These are phyloP conservation scores for Dromococcyx pavoninus DNA, from an alignment of 2,797 vertebrate species.

Conservation along the genomic window DNA sequence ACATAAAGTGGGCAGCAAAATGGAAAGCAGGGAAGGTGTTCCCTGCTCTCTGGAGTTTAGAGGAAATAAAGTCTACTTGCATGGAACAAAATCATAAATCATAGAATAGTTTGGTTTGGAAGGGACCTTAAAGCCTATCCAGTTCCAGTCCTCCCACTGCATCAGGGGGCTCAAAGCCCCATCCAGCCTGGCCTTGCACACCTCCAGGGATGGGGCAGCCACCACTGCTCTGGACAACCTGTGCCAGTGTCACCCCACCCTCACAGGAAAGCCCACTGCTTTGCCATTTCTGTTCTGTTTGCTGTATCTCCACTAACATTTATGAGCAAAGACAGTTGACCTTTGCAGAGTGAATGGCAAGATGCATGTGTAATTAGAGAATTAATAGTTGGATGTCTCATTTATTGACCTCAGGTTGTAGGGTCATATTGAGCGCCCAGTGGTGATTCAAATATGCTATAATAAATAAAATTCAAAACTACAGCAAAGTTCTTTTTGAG, in stretches of 20 bases:
- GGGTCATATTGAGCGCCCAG: not conserved
- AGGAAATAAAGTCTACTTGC: not conserved
- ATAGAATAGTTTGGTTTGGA: too few relatives aligned
- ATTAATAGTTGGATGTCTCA: constrained; percentile 29
- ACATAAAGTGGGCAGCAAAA: not conserved
- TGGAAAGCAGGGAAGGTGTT: not conserved
- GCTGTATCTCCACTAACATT: not conserved
- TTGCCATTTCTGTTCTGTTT: constrained; percentile 4
- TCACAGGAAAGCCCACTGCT: too few relatives aligned
- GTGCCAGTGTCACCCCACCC: too few relatives aligned
- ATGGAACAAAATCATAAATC: not conserved
- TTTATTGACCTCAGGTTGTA: constrained; percentile 19
- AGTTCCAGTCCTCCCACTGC: too few relatives aligned
- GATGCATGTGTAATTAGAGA: constrained; percentile 41
- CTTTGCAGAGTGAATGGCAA: constrained; percentile 44
- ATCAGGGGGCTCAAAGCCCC: too few relatives aligned
- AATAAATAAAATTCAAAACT: not conserved
- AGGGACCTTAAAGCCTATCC: too few relatives aligned
- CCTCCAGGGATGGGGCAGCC: too few relatives aligned
- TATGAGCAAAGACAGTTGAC: constrained; percentile 47
- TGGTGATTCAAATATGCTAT: not conserved
- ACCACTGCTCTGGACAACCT: too few relatives aligned
- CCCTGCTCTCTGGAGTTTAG: not conserved
- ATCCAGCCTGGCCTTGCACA: too few relatives aligned
- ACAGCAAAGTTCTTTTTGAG: not conserved